Percentiles rank a stretch among this genome's conserved stretches.
These are phyloP conservation scores for Osmerus eperlanus DNA, from an alignment of 2,113 vertebrate species.

Conservation along the genomic window DNA sequence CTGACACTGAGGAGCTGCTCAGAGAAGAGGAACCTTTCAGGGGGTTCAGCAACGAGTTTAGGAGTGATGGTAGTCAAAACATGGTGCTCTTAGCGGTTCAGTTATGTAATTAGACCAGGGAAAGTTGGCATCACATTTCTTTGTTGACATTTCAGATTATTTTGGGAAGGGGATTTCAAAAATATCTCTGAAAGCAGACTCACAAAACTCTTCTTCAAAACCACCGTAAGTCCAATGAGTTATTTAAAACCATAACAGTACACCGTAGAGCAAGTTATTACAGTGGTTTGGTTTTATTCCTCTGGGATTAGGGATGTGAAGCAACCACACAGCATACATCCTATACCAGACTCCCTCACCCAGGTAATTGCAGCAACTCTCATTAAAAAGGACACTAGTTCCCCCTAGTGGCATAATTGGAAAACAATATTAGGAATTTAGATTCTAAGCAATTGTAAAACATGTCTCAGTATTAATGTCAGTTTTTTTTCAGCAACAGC, in stretches of 20 bases:
- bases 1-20: slow-evolving; percentile 18
- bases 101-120: no score
- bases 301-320: slow-evolving; percentile 44
- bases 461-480: neutral
- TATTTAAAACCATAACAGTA: no score
- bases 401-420: slow-evolving; percentile 30
- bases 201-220: slow-evolving; percentile 6
- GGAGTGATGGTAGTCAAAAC: slow-evolving; percentile 28
- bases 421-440: neutral
- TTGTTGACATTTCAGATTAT: slow-evolving; percentile 28
- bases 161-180: slow-evolving; percentile 35
- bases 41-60: slow-evolving; percentile 32
- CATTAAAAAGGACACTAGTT: neutral
- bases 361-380: slow-evolving; percentile 11
- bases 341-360: slow-evolving; percentile 20
- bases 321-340: slow-evolving; percentile 19
- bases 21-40: slow-evolving; percentile 44
- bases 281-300: neutral
- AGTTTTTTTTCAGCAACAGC: slow-evolving; percentile 40
- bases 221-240: slow-evolving; percentile 45
- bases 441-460: no score
- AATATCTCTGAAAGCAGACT: slow-evolving; percentile 44
- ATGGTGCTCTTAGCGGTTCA: no score
- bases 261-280: neutral
- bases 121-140: neutral